phyloP scores from a whole-genome alignment of 2,113 vertebrate genomes.

The Mohoua ochrocephala region DNA sequence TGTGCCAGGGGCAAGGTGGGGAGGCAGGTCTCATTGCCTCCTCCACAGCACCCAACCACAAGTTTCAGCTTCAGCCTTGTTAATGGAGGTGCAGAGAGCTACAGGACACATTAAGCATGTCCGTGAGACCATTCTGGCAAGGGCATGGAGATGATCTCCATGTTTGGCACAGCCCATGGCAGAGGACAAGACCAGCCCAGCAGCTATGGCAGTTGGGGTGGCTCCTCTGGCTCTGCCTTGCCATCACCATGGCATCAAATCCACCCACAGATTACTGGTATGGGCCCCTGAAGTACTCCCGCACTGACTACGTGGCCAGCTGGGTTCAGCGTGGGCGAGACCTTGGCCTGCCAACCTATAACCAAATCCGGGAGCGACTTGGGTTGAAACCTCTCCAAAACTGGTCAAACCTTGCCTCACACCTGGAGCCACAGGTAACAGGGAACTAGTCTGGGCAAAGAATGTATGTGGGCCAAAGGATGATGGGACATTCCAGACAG shows the following conservation, averaged over 20 bases:
- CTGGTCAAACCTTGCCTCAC: conserved; percentile 77
- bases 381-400: conserved; percentile 60
- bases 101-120: not conserved
- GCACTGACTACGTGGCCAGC: conserved; percentile 82
- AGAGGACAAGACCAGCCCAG: not conserved
- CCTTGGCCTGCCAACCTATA: conserved; percentile 86
- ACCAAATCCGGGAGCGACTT: conserved; percentile 71
- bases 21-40: not conserved
- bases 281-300: conserved; percentile 82
- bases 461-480: not conserved
- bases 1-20: conserved; percentile 51
- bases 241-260: not conserved
- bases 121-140: fast-evolving
- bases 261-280: conserved; percentile 88
- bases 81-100: not conserved
- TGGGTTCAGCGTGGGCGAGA: conserved; percentile 88
- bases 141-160: not conserved
- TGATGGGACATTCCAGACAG: not conserved
- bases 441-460: not conserved
- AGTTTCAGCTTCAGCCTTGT: fast-evolving
- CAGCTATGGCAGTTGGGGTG: not conserved
- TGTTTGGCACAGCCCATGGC: not conserved
- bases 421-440: conserved; percentile 61
- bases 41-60: not conserved
- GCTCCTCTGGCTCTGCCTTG: not conserved